A percentile compares a stretch with the other conserved stretches of the same genome.
These are phyloP conservation scores for Enhydra lutris DNA, from an alignment of 2,113 vertebrate species.

Conservation along the genomic window DNA sequence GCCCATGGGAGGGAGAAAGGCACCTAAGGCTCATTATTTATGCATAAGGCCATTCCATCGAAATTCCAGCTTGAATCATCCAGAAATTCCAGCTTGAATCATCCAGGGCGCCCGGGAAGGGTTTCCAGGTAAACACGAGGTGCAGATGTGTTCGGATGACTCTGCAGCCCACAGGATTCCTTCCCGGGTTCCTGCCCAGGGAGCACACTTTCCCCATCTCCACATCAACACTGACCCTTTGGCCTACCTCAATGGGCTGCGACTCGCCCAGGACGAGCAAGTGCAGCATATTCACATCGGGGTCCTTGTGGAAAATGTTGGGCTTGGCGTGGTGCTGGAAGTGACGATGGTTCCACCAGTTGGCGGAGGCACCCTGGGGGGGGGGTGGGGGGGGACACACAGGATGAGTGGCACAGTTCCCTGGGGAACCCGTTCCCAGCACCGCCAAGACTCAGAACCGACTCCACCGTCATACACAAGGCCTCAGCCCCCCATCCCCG, in stretches of 20 bases:
- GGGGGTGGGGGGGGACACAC: background rate
- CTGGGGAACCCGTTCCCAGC: background rate
- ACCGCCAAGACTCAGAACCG: background rate
- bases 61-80: background rate
- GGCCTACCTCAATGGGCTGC: slow-evolving; percentile 91
- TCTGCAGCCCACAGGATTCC: background rate
- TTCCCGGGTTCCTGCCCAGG: background rate
- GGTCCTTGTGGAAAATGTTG: slow-evolving; percentile 94
- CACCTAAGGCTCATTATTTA: background rate
- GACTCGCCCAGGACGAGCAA: slow-evolving; percentile 90
- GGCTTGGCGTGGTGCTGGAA: slow-evolving; percentile 97
- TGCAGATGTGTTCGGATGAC: accelerated
- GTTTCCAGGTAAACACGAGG: background rate
- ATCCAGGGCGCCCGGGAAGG: background rate
- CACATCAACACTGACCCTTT: accelerated
- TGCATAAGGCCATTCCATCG: accelerated
- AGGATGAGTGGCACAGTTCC: background rate
- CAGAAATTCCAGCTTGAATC: background rate
- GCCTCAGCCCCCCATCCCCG: background rate
- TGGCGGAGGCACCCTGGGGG: slow-evolving; percentile 91
- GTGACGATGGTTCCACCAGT: slow-evolving; percentile 99
- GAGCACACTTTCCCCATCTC: background rate
- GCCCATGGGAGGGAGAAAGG: accelerated
- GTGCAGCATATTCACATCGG: slow-evolving; percentile 94
- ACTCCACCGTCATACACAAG: background rate